These are phyloP conservation scores for Halictus ligatus DNA, from an alignment of 2,888 invertebrate genomes.

Conservation along the genomic window DNA sequence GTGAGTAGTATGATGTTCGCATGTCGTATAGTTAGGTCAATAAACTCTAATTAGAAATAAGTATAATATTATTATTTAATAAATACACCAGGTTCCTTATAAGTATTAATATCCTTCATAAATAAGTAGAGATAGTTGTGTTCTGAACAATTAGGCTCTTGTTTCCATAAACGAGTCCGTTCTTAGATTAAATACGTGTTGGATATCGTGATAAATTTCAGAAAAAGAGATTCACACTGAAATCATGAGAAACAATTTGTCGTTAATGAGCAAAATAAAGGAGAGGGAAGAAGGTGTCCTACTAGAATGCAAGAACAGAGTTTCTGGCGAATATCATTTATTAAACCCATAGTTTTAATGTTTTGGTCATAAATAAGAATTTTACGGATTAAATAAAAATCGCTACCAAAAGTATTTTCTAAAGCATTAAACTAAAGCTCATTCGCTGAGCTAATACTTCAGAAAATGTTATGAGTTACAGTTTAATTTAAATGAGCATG, in stretches of 20 bases:
- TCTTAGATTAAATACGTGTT: neutral
- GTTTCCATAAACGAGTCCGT: neutral
- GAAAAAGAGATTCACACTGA: neutral
- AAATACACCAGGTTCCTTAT: neutral
- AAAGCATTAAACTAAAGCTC: constrained; percentile 76
- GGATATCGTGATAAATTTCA: neutral
- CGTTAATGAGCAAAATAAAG: neutral
- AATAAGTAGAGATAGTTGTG: neutral
- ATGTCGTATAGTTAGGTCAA: neutral
- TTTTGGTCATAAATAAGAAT: constrained; percentile 80
- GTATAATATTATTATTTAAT: neutral
- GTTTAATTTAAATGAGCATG: constrained; percentile 76
- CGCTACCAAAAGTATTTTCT: constrained; percentile 76
- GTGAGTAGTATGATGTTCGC: neutral
- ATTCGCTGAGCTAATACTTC: constrained; percentile 76
- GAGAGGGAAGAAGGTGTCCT: neutral
- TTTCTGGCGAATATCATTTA: constrained; percentile 77
- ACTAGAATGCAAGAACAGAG: constrained; percentile 5
- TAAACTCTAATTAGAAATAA: constrained; percentile 2
- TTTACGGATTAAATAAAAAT: constrained; percentile 78
- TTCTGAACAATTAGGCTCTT: neutral
- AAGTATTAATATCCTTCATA: constrained; percentile 19
- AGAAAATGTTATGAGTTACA: constrained; percentile 77
- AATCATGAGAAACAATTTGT: neutral
- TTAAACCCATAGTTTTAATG: constrained; percentile 79